Percentiles rank a stretch among this genome's conserved stretches.
These are phyloP conservation scores for Etheostoma spectabile DNA, from an alignment of 2,113 vertebrate species.

Conservation along the genomic window DNA sequence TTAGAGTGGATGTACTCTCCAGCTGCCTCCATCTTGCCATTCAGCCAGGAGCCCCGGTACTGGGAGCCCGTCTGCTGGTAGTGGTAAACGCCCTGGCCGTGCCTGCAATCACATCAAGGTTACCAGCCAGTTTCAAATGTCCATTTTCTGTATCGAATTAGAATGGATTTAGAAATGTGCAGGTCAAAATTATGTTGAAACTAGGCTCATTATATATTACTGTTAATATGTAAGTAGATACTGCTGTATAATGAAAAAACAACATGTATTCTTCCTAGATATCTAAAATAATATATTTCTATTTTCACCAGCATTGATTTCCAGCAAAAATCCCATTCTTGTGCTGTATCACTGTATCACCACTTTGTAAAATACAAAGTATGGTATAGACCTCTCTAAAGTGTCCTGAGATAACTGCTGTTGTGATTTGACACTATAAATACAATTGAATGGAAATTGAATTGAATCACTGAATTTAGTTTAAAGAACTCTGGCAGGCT, in stretches of 20 bases:
- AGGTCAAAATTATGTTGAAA: neutral
- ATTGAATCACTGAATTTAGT: neutral
- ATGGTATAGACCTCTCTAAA: too few relatives aligned
- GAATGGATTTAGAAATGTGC: neutral
- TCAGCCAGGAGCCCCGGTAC: slow-evolving; percentile 89
- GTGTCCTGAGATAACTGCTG: too few relatives aligned
- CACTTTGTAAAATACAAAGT: too few relatives aligned
- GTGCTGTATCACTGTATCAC: too few relatives aligned
- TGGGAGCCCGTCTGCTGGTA: slow-evolving; percentile 87
- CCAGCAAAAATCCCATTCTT: neutral
- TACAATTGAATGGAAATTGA: too few relatives aligned
- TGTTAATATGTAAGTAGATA: neutral
- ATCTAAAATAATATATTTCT: neutral
- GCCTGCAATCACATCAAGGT: slow-evolving; percentile 77
- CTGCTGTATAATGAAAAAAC: neutral
- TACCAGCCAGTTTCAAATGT: neutral
- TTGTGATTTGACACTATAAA: too few relatives aligned
- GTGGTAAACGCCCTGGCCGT: slow-evolving; percentile 90
- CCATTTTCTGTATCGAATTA: neutral
- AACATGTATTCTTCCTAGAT: neutral
- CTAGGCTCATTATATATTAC: neutral
- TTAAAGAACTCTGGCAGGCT: neutral
- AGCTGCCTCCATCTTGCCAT: slow-evolving; percentile 87
- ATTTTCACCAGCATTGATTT: neutral
- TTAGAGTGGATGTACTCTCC: slow-evolving; percentile 90